phyloP scores from a whole-genome alignment of 2,797 vertebrate species.

The Fistularia tabacaria region DNA sequence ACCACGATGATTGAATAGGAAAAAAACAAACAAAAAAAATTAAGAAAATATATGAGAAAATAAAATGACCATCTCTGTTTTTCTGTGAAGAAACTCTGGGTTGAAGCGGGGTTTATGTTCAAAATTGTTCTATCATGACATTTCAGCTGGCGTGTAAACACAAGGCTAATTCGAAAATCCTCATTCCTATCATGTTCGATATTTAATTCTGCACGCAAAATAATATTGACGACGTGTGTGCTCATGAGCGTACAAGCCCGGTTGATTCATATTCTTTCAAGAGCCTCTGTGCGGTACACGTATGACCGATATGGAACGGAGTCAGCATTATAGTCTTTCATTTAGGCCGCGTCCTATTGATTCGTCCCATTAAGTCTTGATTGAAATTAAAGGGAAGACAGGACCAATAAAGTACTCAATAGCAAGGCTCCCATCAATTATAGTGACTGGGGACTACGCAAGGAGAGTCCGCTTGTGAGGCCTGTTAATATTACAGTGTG shows the following conservation, averaged over 20 bases:
- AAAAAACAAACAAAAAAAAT: slow-evolving; percentile 2
- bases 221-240: slow-evolving; percentile 5
- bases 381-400: slow-evolving; percentile 56
- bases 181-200: not conserved
- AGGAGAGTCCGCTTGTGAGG: slow-evolving; percentile 28
- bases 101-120: too few species aligned
- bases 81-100: too few species aligned
- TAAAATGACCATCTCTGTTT: too few species aligned
- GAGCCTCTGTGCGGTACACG: slow-evolving; percentile 15
- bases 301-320: slow-evolving; percentile 44
- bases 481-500: slow-evolving; percentile 24
- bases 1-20: slow-evolving; percentile 1
- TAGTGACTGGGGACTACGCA: slow-evolving; percentile 29
- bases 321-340: slow-evolving; percentile 48
- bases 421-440: slow-evolving; percentile 49
- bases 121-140: too few species aligned
- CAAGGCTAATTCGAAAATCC: too few species aligned
- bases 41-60: not conserved
- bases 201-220: slow-evolving; percentile 8
- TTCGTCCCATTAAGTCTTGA: slow-evolving; percentile 55
- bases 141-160: too few species aligned
- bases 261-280: slow-evolving; percentile 25
- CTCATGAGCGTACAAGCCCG: not conserved
- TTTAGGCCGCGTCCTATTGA: slow-evolving; percentile 58
- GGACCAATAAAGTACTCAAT: slow-evolving; percentile 52